Evolutionary conservation across 2,113 vertebrate genomes (phyloP).

Genomic region (Hyperopisus bebe): DNA sequence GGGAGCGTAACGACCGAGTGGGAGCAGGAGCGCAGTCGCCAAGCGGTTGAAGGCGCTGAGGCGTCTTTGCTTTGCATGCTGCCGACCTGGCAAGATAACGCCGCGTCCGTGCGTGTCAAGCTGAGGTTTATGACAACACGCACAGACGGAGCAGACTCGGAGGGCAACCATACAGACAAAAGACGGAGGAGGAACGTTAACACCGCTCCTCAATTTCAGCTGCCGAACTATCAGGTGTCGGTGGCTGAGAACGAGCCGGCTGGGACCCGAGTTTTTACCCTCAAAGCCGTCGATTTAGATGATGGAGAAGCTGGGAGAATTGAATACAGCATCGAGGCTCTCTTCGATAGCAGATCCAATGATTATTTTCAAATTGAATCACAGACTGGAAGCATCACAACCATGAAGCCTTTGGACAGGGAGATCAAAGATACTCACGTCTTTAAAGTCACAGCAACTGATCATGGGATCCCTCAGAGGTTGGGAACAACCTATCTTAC

Average conservation of each 20-base stretch:
- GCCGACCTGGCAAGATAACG: background rate
- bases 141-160: background rate
- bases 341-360: constrained; percentile 74
- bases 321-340: constrained; percentile 72
- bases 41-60: background rate
- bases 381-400: constrained; percentile 64
- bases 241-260: constrained; percentile 78
- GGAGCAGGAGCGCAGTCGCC: constrained; percentile 20
- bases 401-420: constrained; percentile 68
- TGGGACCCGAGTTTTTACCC: constrained; percentile 67
- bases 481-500: constrained; percentile 71
- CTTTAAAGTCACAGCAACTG: constrained; percentile 71
- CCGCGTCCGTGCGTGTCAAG: constrained; percentile 27
- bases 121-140: constrained; percentile 17
- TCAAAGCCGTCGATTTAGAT: constrained; percentile 69
- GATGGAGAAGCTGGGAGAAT: constrained; percentile 69
- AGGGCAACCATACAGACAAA: constrained; percentile 22
- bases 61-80: constrained; percentile 32
- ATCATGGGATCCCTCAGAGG: constrained; percentile 64
- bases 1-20: background rate
- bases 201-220: constrained; percentile 70
- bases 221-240: constrained; percentile 79
- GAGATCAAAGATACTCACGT: constrained; percentile 82
- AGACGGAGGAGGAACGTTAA: constrained; percentile 59
- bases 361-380: constrained; percentile 71